These are phyloP conservation scores for Gracilinanus agilis DNA, from an alignment of 2,113 vertebrate genomes.

Conservation along the genomic window DNA sequence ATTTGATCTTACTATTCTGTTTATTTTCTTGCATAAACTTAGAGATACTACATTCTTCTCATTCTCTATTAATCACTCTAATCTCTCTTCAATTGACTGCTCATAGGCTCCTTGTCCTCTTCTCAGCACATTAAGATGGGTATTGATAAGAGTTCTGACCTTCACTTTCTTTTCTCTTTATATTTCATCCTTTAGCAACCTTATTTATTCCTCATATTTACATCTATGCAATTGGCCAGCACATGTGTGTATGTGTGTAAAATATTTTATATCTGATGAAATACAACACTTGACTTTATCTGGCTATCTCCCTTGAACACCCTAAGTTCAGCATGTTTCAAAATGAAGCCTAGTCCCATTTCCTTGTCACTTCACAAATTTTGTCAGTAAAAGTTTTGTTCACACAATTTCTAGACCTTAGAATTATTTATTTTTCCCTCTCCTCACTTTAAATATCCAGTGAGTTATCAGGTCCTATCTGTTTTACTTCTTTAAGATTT, in stretches of 20 bases:
- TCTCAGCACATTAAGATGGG: background rate
- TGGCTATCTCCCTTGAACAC: background rate
- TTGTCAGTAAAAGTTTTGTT: background rate
- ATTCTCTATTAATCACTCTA: background rate
- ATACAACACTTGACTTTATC: no score
- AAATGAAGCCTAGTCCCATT: background rate
- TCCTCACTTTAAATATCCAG: background rate
- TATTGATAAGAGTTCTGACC: background rate
- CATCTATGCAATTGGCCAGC: background rate
- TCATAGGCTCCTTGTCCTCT: background rate
- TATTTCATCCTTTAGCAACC: background rate
- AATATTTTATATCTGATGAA: background rate
- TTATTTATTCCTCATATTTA: background rate
- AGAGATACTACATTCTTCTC: background rate
- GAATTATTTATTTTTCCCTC: background rate
- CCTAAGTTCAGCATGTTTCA: background rate
- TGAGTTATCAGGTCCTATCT: background rate
- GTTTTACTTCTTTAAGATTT: background rate
- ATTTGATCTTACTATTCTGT: background rate
- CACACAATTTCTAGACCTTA: background rate
- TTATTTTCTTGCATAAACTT: background rate
- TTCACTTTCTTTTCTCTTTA: background rate
- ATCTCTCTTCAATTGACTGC: background rate
- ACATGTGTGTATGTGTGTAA: background rate
- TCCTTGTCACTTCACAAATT: background rate